These are phyloP conservation scores for Oscheius sp. DNA, from an alignment of 1,140 invertebrate genomes.

Conservation along the genomic window DNA sequence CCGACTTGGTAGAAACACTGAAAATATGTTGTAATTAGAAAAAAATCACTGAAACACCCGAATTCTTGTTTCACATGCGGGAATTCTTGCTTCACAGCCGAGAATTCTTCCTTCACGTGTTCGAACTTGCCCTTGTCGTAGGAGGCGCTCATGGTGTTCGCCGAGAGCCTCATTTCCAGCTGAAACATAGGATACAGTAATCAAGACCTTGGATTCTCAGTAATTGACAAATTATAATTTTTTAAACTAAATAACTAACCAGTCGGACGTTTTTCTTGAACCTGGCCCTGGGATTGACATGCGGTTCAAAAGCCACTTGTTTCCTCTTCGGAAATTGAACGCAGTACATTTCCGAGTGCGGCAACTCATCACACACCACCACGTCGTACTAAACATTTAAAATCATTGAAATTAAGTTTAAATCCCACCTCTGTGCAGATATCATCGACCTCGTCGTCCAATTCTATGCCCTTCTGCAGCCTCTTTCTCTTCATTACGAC, in stretches of 20 bases:
- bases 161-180: constrained; percentile 22
- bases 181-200: background rate
- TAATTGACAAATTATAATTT: background rate
- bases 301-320: constrained; percentile 5
- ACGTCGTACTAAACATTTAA: background rate
- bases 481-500: background rate
- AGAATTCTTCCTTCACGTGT: background rate
- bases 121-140: constrained; percentile 21
- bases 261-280: constrained; percentile 29
- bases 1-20: background rate
- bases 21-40: background rate
- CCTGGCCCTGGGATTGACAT: constrained; percentile 1
- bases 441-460: background rate
- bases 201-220: too few species aligned
- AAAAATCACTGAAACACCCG: background rate
- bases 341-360: constrained; percentile 20
- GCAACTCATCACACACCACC: background rate
- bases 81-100: background rate
- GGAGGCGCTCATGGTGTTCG: background rate
- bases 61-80: background rate
- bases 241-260: background rate
- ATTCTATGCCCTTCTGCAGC: background rate
- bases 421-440: background rate
- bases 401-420: background rate
- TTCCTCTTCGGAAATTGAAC: constrained; percentile 10